These are phyloP conservation scores for Phyto melanocephala DNA, from an alignment of 2,888 invertebrate species.

Conservation along the genomic window DNA sequence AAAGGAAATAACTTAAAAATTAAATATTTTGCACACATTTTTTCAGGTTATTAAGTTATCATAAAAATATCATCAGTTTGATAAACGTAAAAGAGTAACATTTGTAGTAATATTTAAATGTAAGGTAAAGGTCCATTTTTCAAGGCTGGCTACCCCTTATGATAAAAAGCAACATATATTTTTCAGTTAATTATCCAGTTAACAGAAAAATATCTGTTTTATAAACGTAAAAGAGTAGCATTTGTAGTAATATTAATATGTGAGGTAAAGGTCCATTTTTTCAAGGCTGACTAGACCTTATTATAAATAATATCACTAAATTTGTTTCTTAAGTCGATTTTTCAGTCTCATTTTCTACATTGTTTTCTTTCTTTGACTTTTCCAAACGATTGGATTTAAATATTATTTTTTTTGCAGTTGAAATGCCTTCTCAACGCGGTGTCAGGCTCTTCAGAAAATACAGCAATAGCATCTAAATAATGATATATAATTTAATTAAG, in stretches of 20 bases:
- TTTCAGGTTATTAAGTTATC: too few species aligned
- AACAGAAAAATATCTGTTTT: too few species aligned
- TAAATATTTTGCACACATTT: too few species aligned
- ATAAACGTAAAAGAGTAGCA: too few species aligned
- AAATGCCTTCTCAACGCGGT: background rate
- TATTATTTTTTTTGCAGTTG: background rate
- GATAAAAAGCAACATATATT: too few species aligned
- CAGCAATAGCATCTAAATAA: background rate
- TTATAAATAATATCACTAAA: too few species aligned
- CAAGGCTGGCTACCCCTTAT: too few species aligned
- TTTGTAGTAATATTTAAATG: background rate
- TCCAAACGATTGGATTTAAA: background rate
- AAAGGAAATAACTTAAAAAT: too few species aligned
- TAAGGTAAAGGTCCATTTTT: background rate
- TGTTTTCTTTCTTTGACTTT: background rate
- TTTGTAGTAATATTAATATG: too few species aligned
- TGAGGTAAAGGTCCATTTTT: too few species aligned
- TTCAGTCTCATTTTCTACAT: background rate
- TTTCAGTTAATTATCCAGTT: too few species aligned
- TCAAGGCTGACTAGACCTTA: too few species aligned
- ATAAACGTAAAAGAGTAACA: background rate
- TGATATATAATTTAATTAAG: background rate
- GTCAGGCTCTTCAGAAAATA: background rate
- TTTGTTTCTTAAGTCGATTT: background rate
- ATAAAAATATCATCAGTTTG: background rate